Evolutionary conservation across 2,888 invertebrate species (phyloP).

Genomic region (Catocala fraxini): DNA sequence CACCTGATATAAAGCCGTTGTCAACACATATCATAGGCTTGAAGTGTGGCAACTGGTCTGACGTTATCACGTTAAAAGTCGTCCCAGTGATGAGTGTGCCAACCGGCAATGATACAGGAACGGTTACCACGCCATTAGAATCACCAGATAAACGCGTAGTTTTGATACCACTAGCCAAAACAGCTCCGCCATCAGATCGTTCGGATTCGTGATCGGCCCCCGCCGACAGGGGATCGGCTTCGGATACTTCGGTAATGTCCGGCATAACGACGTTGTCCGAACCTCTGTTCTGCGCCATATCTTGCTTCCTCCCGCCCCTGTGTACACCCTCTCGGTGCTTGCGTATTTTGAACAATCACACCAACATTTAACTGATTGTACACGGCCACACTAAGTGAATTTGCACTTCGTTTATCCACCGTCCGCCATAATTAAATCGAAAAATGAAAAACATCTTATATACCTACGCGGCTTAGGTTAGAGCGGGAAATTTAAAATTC

Average conservation of each 20-base stretch:
- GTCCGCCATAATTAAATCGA: constrained; percentile 74
- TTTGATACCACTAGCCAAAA: constrained; percentile 70
- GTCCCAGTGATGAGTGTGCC: constrained; percentile 93
- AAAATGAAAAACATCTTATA: constrained; percentile 62
- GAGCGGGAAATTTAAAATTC: constrained; percentile 71
- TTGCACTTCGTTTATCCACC: constrained; percentile 56
- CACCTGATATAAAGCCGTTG: constrained; percentile 92
- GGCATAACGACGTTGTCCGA: constrained; percentile 91
- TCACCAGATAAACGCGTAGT: constrained; percentile 68
- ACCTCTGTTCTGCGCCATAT: constrained; percentile 80
- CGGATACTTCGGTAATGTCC: constrained; percentile 90
- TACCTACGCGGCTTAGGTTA: constrained; percentile 57
- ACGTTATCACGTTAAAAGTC: constrained; percentile 95
- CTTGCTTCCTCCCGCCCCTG: constrained; percentile 68
- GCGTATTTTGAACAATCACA: constrained; percentile 58
- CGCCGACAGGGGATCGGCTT: constrained; percentile 88
- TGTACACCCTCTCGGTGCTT: constrained; percentile 59
- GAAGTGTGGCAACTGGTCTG: constrained; percentile 94
- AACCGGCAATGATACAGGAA: constrained; percentile 91
- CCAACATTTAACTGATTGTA: constrained; percentile 44
- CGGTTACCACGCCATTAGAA: constrained; percentile 81
- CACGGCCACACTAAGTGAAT: constrained; percentile 48
- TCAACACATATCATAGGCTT: constrained; percentile 95
- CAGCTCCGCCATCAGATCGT: constrained; percentile 80
- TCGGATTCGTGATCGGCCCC: constrained; percentile 89